Conservation (phyloP, 2,113 vertebrate species). For the Dromiciops gliroides region DNA sequence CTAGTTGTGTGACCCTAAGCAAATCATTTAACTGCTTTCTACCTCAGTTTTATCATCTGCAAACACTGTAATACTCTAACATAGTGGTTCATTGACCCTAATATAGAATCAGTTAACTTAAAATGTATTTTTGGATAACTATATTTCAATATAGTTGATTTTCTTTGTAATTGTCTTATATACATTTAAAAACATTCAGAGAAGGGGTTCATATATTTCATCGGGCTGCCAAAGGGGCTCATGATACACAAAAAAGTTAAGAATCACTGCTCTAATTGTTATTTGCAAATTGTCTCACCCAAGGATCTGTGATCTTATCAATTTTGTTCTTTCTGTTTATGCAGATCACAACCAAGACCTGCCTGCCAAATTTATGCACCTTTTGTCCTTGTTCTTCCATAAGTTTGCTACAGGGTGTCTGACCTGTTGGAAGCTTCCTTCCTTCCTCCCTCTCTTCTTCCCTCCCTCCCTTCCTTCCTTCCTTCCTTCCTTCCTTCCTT, state of each 20-base stretch:
- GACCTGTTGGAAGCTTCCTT: not conserved
- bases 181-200: not conserved
- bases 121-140: not conserved
- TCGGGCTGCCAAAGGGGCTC: not conserved
- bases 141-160: not conserved
- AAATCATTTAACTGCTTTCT: constrained; percentile 27
- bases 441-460: not conserved
- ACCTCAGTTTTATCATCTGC: constrained; percentile 28
- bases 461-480: not conserved
- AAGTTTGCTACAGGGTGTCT: not conserved
- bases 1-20: not conserved
- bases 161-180: not conserved
- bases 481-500: too few species aligned
- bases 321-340: not conserved
- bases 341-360: not conserved
- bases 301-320: not conserved
- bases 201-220: not conserved
- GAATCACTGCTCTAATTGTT: not conserved
- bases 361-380: not conserved
- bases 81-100: not conserved
- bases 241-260: not conserved
- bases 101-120: not conserved
- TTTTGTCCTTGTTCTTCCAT: not conserved
- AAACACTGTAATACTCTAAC: not conserved
- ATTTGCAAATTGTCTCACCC: not conserved